Base-by-base conservation (phyloP, 2,797 vertebrate species). In the Erethizon dorsatum region DNA sequence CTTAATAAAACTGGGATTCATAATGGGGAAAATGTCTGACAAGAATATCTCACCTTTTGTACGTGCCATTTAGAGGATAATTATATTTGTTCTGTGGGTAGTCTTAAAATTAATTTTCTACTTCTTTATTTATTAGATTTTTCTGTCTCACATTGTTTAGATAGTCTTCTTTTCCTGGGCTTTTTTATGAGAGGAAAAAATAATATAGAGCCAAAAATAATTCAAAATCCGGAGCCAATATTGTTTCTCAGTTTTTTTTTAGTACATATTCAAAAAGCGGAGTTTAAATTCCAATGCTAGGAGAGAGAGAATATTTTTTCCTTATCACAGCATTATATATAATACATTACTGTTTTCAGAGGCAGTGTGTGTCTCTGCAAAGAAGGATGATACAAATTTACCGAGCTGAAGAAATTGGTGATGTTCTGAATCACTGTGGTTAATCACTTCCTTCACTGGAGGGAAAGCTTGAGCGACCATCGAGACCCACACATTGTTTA, bases 81-180 rank as follows among this genome's bases (percentile, higher is more conserved):
- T 97, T 98, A 92, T 84, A 95, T 96, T 97, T 97, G 13, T 97
- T 93, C 90, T 95, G 14, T 54, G 59, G 22, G 3, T 89, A 90
- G 79, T 50, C 77, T 96, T 88, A 97, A 97, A 98, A 83, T 67
- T 97, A 98, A 96, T 71, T 94, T 97, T 97, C 89, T 97, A 11
- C 14, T 79, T 96, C 96, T 95, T 96, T 96, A 95, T 95, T 97
- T 97, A 96, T 94, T 91, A 28, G 47, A 85, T 92, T 90, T 94
- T 90, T 71, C 88, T 94, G 88, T 85, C 63, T 96, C 17, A 73
- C 11, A 89, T 52, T 87, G 78, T 95, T 97, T 95, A 93, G 54
- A 75, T 50, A 93, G 50, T 3, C 61, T 94, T 87, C 90, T 95
- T 82, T 94, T 63, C 41, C 37, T 95, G 57, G 14, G 0, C 2